These are phyloP conservation scores for Peromyscus leucopus DNA, from an alignment of 2,113 vertebrate genomes.

Conservation along the genomic window DNA sequence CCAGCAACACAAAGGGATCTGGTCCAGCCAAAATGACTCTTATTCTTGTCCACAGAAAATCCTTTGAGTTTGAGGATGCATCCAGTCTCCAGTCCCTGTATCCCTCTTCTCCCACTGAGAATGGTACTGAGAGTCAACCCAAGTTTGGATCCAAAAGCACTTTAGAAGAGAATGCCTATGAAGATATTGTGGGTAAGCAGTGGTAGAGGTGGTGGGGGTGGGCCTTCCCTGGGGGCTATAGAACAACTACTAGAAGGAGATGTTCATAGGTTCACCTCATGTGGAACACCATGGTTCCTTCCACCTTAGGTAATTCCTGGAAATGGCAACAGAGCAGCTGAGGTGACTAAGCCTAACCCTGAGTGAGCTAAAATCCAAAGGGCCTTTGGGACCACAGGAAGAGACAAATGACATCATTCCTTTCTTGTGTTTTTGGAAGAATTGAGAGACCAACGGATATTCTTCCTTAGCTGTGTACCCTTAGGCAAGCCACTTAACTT, in stretches of 20 bases:
- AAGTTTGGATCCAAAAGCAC: conserved; percentile 96
- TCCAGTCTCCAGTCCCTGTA: conserved; percentile 93
- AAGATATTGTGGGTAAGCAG: conserved; percentile 97
- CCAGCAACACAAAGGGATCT: background rate
- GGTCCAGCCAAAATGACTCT: conserved; percentile 50
- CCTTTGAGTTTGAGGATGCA: conserved; percentile 96
- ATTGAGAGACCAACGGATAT: background rate
- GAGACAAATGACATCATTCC: background rate
- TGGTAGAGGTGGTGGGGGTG: background rate
- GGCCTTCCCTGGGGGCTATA: background rate
- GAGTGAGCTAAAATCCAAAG: conserved; percentile 29
- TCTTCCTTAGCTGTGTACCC: conserved; percentile 1
- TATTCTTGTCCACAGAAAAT: conserved; percentile 91
- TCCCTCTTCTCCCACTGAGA: conserved; percentile 94
- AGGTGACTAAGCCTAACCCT: background rate
- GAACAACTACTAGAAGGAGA: background rate
- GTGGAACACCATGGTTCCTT: background rate
- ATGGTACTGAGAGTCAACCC: conserved; percentile 93
- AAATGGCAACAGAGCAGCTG: background rate
- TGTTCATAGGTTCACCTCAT: background rate
- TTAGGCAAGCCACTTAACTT: conserved; percentile 34
- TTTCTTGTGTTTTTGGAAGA: conserved; percentile 14
- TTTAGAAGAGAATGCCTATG: conserved; percentile 99
- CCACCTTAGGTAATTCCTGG: background rate
- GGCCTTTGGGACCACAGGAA: background rate